Percentiles rank a stretch among this genome's conserved stretches.
These are phyloP conservation scores for Propithecus coquereli DNA, from an alignment of 2,113 vertebrate species.

Conservation along the genomic window DNA sequence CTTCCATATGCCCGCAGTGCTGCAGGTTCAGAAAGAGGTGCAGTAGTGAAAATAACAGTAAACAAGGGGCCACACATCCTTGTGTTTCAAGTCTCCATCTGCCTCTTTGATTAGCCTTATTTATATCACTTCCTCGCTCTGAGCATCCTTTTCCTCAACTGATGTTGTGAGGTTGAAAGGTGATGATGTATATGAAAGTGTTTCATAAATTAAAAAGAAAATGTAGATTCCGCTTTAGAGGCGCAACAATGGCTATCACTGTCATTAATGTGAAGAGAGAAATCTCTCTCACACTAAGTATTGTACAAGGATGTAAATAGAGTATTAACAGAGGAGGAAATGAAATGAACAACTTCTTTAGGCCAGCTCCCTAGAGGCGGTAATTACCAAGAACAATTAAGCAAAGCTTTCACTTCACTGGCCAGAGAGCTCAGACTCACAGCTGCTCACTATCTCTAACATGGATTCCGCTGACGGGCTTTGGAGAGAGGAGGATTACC, in stretches of 20 bases:
- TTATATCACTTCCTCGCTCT: background rate
- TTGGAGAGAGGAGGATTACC: background rate
- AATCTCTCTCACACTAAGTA: background rate
- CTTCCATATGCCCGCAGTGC: background rate
- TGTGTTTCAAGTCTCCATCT: background rate
- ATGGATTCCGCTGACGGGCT: background rate
- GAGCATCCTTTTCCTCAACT: background rate
- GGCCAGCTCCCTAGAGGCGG: background rate
- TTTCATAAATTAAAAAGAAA: background rate
- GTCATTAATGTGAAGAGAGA: background rate
- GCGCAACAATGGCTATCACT: background rate
- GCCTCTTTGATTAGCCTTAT: background rate
- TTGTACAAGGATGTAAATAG: background rate
- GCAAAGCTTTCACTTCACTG: background rate
- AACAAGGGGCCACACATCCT: no score
- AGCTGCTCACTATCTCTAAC: conserved; percentile 18
- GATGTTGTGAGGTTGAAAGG: background rate
- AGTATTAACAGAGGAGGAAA: conserved; percentile 17
- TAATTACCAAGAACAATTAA: conserved; percentile 45
- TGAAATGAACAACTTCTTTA: conserved; percentile 40
- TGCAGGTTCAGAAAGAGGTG: background rate
- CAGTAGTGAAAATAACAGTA: background rate
- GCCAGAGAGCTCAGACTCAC: background rate
- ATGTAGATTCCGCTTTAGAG: background rate
- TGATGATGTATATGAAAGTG: background rate